Evolutionary conservation across 1,140 invertebrate genomes (phyloP).

Genomic region (Drosophila elegans): DNA sequence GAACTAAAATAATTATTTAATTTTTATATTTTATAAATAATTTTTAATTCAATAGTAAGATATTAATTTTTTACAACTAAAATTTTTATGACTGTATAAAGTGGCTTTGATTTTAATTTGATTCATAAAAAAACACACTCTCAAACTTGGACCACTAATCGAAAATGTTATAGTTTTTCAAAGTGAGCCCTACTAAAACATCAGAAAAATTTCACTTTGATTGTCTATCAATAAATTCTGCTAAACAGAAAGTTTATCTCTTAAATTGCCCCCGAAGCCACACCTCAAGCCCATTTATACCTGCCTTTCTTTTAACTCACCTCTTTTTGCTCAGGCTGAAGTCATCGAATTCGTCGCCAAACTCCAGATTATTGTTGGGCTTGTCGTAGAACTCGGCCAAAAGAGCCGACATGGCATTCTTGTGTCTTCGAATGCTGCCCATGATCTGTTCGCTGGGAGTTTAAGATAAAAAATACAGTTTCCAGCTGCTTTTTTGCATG

Average conservation of each 20-base stretch:
- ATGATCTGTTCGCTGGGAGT: slow-evolving; percentile 90
- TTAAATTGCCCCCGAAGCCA: not conserved
- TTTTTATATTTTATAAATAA: too few relatives aligned
- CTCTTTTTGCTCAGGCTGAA: slow-evolving; percentile 69
- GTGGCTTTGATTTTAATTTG: not conserved
- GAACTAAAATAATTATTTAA: too few relatives aligned
- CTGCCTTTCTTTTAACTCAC: slow-evolving; percentile 38
- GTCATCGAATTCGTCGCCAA: slow-evolving; percentile 79
- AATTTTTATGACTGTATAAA: too few relatives aligned
- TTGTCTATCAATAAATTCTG: not conserved
- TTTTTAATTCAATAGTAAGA: too few relatives aligned
- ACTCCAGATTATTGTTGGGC: slow-evolving; percentile 79
- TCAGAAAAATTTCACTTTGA: not conserved
- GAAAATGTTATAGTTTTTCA: too few relatives aligned
- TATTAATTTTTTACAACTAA: too few relatives aligned
- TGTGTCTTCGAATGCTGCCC: slow-evolving; percentile 89
- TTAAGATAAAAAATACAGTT: slow-evolving; percentile 15
- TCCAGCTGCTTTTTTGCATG: not conserved
- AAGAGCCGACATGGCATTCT: slow-evolving; percentile 89
- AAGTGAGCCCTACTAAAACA: too few relatives aligned
- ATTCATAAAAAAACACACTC: not conserved
- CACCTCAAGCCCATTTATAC: not conserved
- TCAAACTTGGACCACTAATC: not conserved
- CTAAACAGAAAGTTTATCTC: not conserved
- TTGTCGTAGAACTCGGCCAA: slow-evolving; percentile 89